Evolutionary conservation across 2,888 invertebrate species (phyloP), one percentile per base, ranked within the genome.

Genomic region (Theodoxus fluviatilis): DNA sequence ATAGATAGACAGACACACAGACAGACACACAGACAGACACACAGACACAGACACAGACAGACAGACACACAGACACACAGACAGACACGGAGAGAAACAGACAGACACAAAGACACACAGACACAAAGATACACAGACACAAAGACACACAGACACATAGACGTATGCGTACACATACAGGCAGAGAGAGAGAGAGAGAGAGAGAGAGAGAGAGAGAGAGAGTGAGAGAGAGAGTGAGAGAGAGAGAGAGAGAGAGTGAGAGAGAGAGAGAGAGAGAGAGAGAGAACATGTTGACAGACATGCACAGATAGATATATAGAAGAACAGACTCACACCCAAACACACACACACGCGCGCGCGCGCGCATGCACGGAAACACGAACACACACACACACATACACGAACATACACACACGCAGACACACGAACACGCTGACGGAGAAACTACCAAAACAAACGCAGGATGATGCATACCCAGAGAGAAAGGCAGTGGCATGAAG

Each of bases 21-120:
- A 43, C 9, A 43, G 9, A 12, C 9, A 55, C 12, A n/a, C 22
- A 55, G n/a, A 55, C 55, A 55, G n/a, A 55, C 55, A 55, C 55
- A 55, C 55, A 55, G n/a, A 55, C 22, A 55, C 57, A 22, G 28
- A 57, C 25, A 57, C 57, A 57, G 28, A 57, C 57, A 3, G 31
- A 3, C 57, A 57, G 31, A 57, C 57, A 57, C 57, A 57, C 57
- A 57, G 31, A 57, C 57, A 3, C 59, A 59, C 28, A 43, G 18
- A 15, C 18, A 7, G 7, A 15, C 9, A 43, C 9, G 9, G 18
- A 7, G 7, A 15, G 9, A 7, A 43, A 43, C 43, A 43, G 43
- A 7, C 9, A 43, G 18, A 43, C 43, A 3, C 15, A 22, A 28
- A 57, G 59, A 3, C 31, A 57, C 31, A 57, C 1, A 3, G 59